These are phyloP conservation scores for Eretmocerus hayati DNA, from an alignment of 2,888 invertebrate genomes.

Conservation along the genomic window DNA sequence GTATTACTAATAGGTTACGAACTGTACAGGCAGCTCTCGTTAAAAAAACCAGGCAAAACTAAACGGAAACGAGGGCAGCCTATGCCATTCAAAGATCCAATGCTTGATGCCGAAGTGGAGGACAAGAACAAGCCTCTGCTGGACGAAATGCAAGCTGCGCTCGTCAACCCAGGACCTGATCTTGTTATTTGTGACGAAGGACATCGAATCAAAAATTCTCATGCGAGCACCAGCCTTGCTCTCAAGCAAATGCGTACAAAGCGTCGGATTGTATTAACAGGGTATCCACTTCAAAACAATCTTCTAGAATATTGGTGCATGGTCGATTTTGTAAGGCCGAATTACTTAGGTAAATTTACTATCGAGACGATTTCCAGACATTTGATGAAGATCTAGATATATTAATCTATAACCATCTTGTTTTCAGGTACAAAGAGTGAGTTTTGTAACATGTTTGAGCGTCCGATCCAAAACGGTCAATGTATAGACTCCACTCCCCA, in stretches of 20 bases:
- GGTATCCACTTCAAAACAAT: conserved; percentile 97
- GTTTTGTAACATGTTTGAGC: conserved; percentile 97
- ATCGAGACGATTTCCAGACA: no score
- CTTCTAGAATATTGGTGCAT: conserved; percentile 96
- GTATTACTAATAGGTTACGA: conserved; percentile 96
- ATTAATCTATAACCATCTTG: background rate
- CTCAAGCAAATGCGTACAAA: conserved; percentile 92
- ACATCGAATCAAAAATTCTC: conserved; percentile 95
- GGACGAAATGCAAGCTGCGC: conserved; percentile 75
- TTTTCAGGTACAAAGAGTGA: conserved; percentile 95
- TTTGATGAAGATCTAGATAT: background rate
- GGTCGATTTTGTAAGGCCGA: conserved; percentile 98
- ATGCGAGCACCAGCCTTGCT: conserved; percentile 92
- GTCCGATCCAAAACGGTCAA: conserved; percentile 97
- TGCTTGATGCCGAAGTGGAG: conserved; percentile 52
- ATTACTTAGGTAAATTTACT: conserved; percentile 68
- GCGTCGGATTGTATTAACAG: conserved; percentile 90
- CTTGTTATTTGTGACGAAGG: conserved; percentile 94
- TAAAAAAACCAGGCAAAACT: conserved; percentile 64
- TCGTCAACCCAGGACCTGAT: conserved; percentile 89
- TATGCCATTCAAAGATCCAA: conserved; percentile 47
- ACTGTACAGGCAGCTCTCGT: conserved; percentile 82
- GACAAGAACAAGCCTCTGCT: conserved; percentile 65
- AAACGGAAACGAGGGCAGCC: conserved; percentile 50
- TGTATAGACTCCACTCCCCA: conserved; percentile 94